phyloP scores from a whole-genome alignment of 2,797 vertebrate species.

The Leptodactylus fallax region DNA sequence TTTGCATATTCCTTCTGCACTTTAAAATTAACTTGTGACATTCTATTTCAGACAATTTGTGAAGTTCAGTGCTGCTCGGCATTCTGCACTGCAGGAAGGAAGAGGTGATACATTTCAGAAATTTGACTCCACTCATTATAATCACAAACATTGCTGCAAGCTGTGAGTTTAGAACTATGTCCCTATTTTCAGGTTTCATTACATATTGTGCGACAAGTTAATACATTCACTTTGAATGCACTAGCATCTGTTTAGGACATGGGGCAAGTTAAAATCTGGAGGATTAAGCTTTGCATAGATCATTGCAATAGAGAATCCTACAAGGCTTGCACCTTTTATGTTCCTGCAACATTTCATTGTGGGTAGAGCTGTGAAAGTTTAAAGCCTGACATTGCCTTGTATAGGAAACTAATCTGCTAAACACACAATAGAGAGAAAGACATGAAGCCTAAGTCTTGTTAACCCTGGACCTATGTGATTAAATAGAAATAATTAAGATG shows the following conservation, averaged over 20 bases:
- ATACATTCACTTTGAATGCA: conserved; percentile 71
- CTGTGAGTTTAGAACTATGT: conserved; percentile 59
- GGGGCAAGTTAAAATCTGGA: conserved; percentile 74
- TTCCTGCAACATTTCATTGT: conserved; percentile 76
- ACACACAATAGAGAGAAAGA: conserved; percentile 68
- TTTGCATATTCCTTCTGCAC: conserved; percentile 72
- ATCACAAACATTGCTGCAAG: conserved; percentile 64
- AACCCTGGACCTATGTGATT: conserved; percentile 66
- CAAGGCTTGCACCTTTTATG: conserved; percentile 74
- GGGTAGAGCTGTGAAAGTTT: conserved; percentile 56
- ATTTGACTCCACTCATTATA: conserved; percentile 63
- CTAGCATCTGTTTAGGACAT: conserved; percentile 73
- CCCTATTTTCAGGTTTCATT: conserved; percentile 60
- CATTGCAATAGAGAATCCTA: conserved; percentile 73
- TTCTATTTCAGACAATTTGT: conserved; percentile 71
- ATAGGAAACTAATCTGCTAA: conserved; percentile 67
- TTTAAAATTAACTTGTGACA: conserved; percentile 72
- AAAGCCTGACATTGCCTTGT: conserved; percentile 60
- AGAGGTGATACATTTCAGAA: conserved; percentile 54
- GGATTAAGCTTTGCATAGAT: conserved; percentile 81
- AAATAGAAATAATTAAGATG: conserved; percentile 70
- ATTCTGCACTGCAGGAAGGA: conserved; percentile 54
- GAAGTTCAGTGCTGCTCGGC: conserved; percentile 58
- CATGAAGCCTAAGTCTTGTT: conserved; percentile 65
- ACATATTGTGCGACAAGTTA: conserved; percentile 68